phyloP scores from a whole-genome alignment of 2,888 invertebrate genomes.

The Strigamia maritima region DNA sequence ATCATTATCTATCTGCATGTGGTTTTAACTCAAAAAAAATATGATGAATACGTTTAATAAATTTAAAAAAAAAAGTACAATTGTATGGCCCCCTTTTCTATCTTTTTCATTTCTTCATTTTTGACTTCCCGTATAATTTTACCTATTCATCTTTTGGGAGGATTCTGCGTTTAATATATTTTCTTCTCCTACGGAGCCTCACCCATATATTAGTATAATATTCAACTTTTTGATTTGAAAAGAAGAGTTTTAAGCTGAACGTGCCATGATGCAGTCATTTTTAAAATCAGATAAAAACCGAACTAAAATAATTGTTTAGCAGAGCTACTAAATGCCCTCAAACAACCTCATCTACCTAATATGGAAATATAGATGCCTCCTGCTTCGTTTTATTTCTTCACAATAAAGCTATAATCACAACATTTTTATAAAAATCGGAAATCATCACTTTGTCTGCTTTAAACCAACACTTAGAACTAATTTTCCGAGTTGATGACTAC shows the following conservation, averaged over 20 bases:
- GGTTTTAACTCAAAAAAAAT: neutral
- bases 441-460: too few species aligned
- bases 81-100: neutral
- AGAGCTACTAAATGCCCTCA: too few species aligned
- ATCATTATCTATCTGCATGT: neutral
- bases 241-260: constrained; percentile 12
- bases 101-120: constrained; percentile 31
- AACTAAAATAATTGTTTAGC: too few species aligned
- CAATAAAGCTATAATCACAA: too few species aligned
- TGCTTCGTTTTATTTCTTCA: too few species aligned
- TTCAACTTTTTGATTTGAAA: constrained; percentile 25
- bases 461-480: too few species aligned
- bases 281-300: too few species aligned
- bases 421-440: too few species aligned
- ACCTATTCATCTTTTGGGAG: constrained; percentile 27
- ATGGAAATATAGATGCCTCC: too few species aligned
- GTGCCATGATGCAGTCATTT: neutral
- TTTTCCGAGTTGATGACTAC: too few species aligned
- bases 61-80: neutral
- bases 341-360: too few species aligned
- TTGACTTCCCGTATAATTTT: constrained; percentile 29
- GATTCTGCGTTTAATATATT: constrained; percentile 29
- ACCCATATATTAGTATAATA: constrained; percentile 28
- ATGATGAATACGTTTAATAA: neutral
- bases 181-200: neutral